These are phyloP conservation scores for Crotalus helleri DNA, from an alignment of 2,113 vertebrate genomes.

Conservation along the genomic window DNA sequence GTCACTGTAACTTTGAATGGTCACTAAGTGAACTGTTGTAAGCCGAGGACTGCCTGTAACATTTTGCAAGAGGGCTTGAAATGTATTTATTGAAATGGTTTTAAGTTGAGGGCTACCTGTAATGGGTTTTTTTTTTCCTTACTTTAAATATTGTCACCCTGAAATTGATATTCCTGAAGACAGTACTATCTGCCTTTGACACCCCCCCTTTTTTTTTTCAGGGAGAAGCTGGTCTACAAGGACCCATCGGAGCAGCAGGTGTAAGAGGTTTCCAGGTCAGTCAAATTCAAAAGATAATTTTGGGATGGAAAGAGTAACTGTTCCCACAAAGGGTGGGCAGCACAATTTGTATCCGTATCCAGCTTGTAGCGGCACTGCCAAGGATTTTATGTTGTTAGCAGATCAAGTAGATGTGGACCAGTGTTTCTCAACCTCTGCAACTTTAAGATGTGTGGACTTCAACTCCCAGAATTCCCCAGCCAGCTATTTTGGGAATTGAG, in stretches of 20 bases:
- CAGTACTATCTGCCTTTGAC: not conserved
- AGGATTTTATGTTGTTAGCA: not conserved
- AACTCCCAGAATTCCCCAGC: not conserved
- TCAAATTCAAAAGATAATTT: not conserved
- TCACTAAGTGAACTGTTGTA: no score
- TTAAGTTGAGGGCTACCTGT: no score
- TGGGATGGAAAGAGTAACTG: not conserved
- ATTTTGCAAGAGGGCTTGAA: no score
- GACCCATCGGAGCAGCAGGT: conserved; percentile 79
- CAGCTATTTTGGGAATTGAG: not conserved
- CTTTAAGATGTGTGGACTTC: not conserved
- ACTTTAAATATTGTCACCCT: not conserved
- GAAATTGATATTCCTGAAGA: not conserved
- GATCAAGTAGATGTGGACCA: not conserved
- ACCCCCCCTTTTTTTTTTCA: conserved; percentile 49
- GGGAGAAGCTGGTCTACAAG: conserved; percentile 84
- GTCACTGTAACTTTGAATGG: no score
- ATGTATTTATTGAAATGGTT: no score
- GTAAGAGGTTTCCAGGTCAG: conserved; percentile 89
- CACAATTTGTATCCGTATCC: not conserved
- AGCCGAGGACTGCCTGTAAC: no score
- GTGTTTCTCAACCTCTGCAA: not conserved
- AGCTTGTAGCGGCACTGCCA: not conserved
- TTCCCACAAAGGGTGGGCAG: not conserved
- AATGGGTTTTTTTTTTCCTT: not conserved